Evolutionary conservation across 2,797 vertebrate species (phyloP), one percentile per base, ranked within the genome.

Genomic region (Characodon lateralis): DNA sequence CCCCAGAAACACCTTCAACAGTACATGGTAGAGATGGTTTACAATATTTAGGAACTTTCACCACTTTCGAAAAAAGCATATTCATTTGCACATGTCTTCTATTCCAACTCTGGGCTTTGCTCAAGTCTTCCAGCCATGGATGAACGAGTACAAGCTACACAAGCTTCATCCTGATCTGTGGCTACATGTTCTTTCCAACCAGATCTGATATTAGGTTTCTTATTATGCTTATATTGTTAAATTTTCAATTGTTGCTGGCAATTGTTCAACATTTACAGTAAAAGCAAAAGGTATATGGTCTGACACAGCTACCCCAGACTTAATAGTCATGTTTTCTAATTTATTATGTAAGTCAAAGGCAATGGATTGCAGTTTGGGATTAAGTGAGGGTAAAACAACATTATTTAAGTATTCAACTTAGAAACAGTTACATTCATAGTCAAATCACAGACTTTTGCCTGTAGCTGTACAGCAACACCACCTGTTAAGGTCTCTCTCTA

Each of bases 391-490:
- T 0, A 24, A 56, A 53, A 53, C 16, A 6, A 35, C 28, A 35
- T 31, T 24, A 24, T 43, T 4, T 22, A 24, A 68, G 41, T 43
- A 22, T 9, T 66, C 6, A 66, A 22, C 39, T 6, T 1, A 66
- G 24, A 66, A 39, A 56, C 9, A 8, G 18, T 50, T 22, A 63
- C 14, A 50, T 31, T 50, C 41, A 48, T 35, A 26, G 41, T 63
- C 16, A n/a, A 26, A 43, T 26, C n/a, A 53, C 50, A 41, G 73
- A 66, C 59, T 24, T 78, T 72, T 56, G 10, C 39, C 58, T 56
- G 12, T 20, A 53, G n/a, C 12, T 76, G 87, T 90, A 89, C 89
- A 89, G 87, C 85, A 87, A 88, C 80, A 87, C 89, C 91, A 91
- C 88, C 92, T 94, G 91, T 90, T 93, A 85, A 74, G 16, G 26